Evolutionary conservation across 2,797 vertebrate species (phyloP).

Genomic region (Myripristis murdjan): DNA sequence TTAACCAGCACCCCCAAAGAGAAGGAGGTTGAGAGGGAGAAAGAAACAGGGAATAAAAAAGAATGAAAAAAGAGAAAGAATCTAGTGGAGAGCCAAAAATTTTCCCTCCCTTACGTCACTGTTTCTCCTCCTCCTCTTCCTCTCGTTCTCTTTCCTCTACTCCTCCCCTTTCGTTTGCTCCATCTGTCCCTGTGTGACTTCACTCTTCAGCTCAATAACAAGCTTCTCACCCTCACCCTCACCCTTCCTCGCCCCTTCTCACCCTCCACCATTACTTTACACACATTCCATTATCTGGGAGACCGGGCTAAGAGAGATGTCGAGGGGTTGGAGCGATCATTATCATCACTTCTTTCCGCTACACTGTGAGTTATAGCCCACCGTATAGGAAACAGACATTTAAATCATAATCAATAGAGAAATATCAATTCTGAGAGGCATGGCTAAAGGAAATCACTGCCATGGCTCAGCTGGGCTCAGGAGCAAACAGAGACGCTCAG

Average conservation of each 20-base stretch:
- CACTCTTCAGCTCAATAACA: conserved; percentile 77
- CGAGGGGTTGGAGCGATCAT: conserved; percentile 75
- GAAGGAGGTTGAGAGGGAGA: conserved; percentile 70
- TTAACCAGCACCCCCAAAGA: conserved; percentile 80
- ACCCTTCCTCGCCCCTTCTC: conserved; percentile 56
- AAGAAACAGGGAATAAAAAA: conserved; percentile 54
- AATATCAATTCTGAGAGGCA: conserved; percentile 76
- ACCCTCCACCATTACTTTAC: conserved; percentile 73
- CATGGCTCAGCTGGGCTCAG: conserved; percentile 8
- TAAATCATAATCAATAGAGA: conserved; percentile 86
- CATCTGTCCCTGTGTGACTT: conserved; percentile 72
- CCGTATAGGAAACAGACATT: conserved; percentile 82
- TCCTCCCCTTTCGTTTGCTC: conserved; percentile 65
- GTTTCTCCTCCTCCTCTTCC: conserved; percentile 47
- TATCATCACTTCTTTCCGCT: conserved; percentile 77
- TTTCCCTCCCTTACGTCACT: conserved; percentile 79
- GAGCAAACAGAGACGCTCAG: conserved; percentile 47
- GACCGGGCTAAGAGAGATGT: conserved; percentile 77
- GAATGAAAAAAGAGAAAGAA: conserved; percentile 57
- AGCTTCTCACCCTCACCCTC: conserved; percentile 65
- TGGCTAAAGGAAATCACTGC: conserved; percentile 75
- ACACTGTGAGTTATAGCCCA: conserved; percentile 74
- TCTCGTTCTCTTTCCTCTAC: conserved; percentile 50
- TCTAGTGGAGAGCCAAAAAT: conserved; percentile 48
- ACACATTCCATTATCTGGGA: conserved; percentile 80